Conservation (phyloP, 2,113 vertebrate species). For the Perca fluviatilis region DNA sequence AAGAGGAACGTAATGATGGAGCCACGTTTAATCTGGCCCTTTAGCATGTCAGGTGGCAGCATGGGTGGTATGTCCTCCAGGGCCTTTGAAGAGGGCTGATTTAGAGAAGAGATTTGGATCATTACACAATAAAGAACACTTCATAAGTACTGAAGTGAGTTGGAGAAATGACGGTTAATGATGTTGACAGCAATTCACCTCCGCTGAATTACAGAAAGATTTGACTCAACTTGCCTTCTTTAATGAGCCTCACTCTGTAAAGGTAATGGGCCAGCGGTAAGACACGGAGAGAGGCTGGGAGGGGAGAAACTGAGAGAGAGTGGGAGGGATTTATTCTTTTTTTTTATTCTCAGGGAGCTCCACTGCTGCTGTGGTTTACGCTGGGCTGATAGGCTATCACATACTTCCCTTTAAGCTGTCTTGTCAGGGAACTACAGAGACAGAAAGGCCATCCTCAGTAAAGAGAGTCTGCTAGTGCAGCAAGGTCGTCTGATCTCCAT, state of each 20-base stretch:
- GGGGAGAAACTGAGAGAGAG: conserved; percentile 37
- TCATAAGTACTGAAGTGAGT: conserved; percentile 86
- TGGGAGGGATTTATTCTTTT: conserved; percentile 38
- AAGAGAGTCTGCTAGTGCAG: conserved; percentile 19
- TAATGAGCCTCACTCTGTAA: conserved; percentile 87
- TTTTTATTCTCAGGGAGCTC: conserved; percentile 25
- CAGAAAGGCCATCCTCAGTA: conserved; percentile 48
- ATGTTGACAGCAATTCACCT: conserved; percentile 90
- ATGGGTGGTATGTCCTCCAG: conserved; percentile 86
- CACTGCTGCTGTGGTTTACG: conserved; percentile 58
- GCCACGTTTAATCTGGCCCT: conserved; percentile 82
- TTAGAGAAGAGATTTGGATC: conserved; percentile 87
- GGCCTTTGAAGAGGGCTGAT: conserved; percentile 85
- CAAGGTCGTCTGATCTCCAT: conserved; percentile 22
- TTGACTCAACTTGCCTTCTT: conserved; percentile 88
- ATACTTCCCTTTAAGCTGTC: conserved; percentile 60
- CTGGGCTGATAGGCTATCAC: conserved; percentile 56
- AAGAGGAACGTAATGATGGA: conserved; percentile 79
- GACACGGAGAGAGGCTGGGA: conserved; percentile 53
- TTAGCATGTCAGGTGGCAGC: conserved; percentile 80
- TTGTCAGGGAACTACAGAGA: conserved; percentile 50
- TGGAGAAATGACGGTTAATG: conserved; percentile 88
- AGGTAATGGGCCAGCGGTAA: conserved; percentile 88
- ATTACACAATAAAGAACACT: conserved; percentile 90
- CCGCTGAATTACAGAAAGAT: conserved; percentile 87